Base-by-base conservation (phyloP, 2,888 invertebrate genomes). In the Eupithecia insigniata region DNA sequence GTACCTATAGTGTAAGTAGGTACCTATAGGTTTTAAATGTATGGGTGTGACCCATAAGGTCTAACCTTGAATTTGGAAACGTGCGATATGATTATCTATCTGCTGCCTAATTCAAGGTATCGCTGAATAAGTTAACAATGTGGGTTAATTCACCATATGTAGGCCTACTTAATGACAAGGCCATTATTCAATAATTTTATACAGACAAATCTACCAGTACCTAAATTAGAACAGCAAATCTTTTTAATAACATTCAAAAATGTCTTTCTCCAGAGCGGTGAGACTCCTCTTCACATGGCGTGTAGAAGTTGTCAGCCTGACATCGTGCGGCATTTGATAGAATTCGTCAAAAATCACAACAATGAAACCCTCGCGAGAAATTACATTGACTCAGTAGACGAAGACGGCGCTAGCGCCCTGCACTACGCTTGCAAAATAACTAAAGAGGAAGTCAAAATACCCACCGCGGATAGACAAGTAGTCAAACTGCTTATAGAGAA, bases 221-320 rank as follows among this genome's bases (percentile, higher is more conserved):
- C 12, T 51, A 0, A 55, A 55, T 55, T 55, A 12, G 26, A 12
- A 3, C 22, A 55, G 26, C 26, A 12, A n/a, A n/a, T n/a, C 22
- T 55, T 55, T 51, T n/a, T 1, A 55, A 26, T 26, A 55, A 55
- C 0, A 55, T 26, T 26, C 8, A 1, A 26, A 22, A 22, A 67
- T 73, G 67, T 71, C 76, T 69, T 66, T 64, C 83, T 81, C 10
- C 87, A 99, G 98, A 96, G 95, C 84, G 99, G 99, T 2, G 99
- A 99, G 94, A 99, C 99, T 0, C 98, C 99, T 0, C 95, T 99
- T 22, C 99, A 99, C 86, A 96, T 99, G 88, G 99, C 99, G 4
- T 98, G 98, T 83, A 95, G 98, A 76, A 96, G 97, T 74, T 98
- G 97, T 85, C 95, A 96, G 79, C 97, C 97, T 34, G 97, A 98